Evolutionary conservation across 2,888 invertebrate genomes (phyloP).

Genomic region (Apamea sordens): DNA sequence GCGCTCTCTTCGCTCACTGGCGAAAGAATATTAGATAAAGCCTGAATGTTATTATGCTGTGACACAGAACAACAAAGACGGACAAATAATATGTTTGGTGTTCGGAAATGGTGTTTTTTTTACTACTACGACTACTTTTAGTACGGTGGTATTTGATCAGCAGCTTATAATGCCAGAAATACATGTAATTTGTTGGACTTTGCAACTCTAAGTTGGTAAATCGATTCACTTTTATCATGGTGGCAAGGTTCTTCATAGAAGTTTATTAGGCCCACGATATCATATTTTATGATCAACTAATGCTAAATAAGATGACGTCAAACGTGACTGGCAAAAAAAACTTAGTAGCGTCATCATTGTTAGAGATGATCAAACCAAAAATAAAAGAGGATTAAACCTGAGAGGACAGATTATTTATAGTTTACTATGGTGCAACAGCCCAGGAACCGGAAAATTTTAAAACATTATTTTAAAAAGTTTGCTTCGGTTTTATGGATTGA

Average conservation of each 20-base stretch:
- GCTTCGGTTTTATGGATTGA: slow-evolving; percentile 1
- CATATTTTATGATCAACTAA: slow-evolving; percentile 18
- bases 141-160: neutral
- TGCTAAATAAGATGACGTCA: slow-evolving; percentile 52
- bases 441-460: too few species aligned
- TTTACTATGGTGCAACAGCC: neutral
- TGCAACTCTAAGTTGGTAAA: slow-evolving; percentile 7
- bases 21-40: slow-evolving; percentile 39
- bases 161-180: neutral
- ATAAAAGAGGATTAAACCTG: slow-evolving; percentile 3
- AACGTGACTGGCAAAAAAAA: slow-evolving; percentile 41
- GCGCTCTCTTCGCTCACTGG: slow-evolving; percentile 40
- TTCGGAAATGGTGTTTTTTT: neutral
- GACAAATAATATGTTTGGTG: neutral
- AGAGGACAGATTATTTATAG: slow-evolving; percentile 12
- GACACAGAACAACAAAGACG: slow-evolving; percentile 28
- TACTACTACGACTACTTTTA: slow-evolving; percentile 1
- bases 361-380: slow-evolving; percentile 32
- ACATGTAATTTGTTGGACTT: neutral
- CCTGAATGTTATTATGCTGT: slow-evolving; percentile 27
- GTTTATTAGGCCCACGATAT: neutral
- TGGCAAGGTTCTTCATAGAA: neutral
- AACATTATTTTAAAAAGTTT: slow-evolving; percentile 3
- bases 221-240: neutral
- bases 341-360: slow-evolving; percentile 32